Percentiles rank a stretch among this genome's conserved stretches.
phyloP scores from a whole-genome alignment of 2,113 vertebrate genomes.

The Hippoglossus stenolepis region DNA sequence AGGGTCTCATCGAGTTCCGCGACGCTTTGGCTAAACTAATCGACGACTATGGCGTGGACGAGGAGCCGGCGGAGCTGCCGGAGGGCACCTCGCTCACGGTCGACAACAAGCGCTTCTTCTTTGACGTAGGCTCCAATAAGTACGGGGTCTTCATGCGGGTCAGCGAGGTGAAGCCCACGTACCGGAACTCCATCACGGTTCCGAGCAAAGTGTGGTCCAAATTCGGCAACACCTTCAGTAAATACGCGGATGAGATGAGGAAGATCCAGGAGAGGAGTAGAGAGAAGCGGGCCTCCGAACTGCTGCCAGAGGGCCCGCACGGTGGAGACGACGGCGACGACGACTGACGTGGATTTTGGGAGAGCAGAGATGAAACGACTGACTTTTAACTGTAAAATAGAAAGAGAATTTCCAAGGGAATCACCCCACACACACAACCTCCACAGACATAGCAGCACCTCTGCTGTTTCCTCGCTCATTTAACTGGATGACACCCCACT shows the following conservation, averaged over 20 bases:
- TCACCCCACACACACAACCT: conserved; percentile 88
- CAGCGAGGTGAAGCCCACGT: conserved; percentile 98
- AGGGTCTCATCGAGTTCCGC: conserved; percentile 98
- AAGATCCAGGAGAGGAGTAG: conserved; percentile 97
- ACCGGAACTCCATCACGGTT: conserved; percentile 99
- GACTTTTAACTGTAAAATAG: conserved; percentile 78
- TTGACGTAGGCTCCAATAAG: conserved; percentile 99
- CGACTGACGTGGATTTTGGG: conserved; percentile 85
- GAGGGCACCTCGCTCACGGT: conserved; percentile 99
- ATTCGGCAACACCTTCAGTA: conserved; percentile 97
- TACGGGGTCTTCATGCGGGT: conserved; percentile 99
- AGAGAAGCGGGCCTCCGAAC: conserved; percentile 93
- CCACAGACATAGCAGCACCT: conserved; percentile 88
- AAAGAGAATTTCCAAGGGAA: conserved; percentile 79
- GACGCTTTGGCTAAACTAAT: conserved; percentile 98
- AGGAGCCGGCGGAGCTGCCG: conserved; percentile 98
- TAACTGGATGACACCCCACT: conserved; percentile 97
- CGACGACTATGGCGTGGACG: conserved; percentile 98
- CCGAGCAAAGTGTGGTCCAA: conserved; percentile 99
- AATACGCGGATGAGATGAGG: conserved; percentile 98
- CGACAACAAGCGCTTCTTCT: conserved; percentile 99
- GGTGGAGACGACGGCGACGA: conserved; percentile 91
- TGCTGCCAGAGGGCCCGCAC: conserved; percentile 86
- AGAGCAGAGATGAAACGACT: conserved; percentile 51
- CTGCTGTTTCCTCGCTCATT: conserved; percentile 89